Base-by-base conservation (phyloP, 64 coral and sea anemone genomes). In the Dendrophyllia cribrosa region DNA sequence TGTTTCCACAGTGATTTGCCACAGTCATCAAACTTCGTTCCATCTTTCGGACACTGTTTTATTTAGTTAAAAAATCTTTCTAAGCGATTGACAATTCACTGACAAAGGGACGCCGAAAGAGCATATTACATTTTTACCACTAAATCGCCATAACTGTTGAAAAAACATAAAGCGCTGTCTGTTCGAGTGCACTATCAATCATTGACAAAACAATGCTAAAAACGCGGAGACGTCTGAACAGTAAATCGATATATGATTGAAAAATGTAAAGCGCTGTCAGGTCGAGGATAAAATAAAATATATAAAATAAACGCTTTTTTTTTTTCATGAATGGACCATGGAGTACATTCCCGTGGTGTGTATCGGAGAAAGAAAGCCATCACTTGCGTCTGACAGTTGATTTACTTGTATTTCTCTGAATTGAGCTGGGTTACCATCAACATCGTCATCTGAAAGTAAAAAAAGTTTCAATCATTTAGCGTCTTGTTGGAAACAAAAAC, bases 351-450 rank as follows among this genome's bases (percentile, higher is more conserved):
- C 82, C 47, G 81, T 59, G 5, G 43, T 86, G 14, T 79, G 74
- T 11, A 76, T 45, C 0, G 91, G 74, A 4, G 70, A 14, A 13
- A 77, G 23, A 15, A 87, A 67, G 4, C 66, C 75, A 17, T 87
- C 79, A 43, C 82, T 56, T 59, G 68, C n/a, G 3, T 51, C 72
- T 87, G 91, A 51, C 11, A 93, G 8, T 20, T 93, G 91, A 45
- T 87, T 93, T 0, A 93, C 91, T 87, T 87, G 82, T 75, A 93
- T 87, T 59, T 93, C 91, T 58, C 82, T 86, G 25, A 60, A 93
- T 20, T 49, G 72, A 51, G 47, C 58, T 87, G 82, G 69, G 43
- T 10, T 51, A 8, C 16, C 13, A 4, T 93, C 91, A 20, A 55
- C 7, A 4, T 4, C 43, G 6, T 25, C 22, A 16, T 73, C 75